Evolutionary conservation across 2,113 vertebrate genomes (phyloP).

Genomic region (Neofelis nebulosa): DNA sequence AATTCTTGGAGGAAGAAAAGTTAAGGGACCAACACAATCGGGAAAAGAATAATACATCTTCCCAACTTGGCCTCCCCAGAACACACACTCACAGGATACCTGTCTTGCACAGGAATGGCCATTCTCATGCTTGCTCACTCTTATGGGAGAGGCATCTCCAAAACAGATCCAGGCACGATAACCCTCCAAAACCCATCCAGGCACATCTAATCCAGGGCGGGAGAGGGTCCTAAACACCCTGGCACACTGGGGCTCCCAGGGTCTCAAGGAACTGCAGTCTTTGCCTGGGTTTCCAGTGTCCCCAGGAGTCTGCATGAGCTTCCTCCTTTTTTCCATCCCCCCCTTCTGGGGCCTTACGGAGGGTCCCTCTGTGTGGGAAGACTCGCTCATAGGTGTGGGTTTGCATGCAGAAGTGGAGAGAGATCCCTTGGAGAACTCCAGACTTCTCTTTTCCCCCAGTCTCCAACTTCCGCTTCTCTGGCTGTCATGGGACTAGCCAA

Average conservation of each 20-base stretch:
- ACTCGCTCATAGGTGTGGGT: not conserved
- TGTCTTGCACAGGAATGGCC: not conserved
- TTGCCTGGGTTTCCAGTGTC: not conserved
- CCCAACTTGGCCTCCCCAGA: not conserved
- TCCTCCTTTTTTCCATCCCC: not conserved
- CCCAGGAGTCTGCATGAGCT: not conserved
- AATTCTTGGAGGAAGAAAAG: not conserved
- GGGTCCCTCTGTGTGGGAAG: not conserved
- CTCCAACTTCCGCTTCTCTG: not conserved
- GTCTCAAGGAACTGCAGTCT: not conserved
- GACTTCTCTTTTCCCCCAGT: not conserved
- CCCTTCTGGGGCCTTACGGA: not conserved
- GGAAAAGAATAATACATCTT: not conserved
- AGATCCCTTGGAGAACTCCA: not conserved
- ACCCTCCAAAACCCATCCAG: not conserved
- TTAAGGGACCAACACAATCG: not conserved
- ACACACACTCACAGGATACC: not conserved
- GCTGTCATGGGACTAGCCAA: not conserved
- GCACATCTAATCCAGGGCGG: not conserved
- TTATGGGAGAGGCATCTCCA: not conserved
- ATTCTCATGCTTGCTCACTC: not conserved
- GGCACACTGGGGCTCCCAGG: not conserved
- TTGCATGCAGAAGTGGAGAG: not conserved
- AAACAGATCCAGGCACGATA: not conserved
- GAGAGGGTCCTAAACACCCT: not conserved